Evolutionary conservation across 2,888 invertebrate species (phyloP).

Genomic region (Pseudoips prasinana): DNA sequence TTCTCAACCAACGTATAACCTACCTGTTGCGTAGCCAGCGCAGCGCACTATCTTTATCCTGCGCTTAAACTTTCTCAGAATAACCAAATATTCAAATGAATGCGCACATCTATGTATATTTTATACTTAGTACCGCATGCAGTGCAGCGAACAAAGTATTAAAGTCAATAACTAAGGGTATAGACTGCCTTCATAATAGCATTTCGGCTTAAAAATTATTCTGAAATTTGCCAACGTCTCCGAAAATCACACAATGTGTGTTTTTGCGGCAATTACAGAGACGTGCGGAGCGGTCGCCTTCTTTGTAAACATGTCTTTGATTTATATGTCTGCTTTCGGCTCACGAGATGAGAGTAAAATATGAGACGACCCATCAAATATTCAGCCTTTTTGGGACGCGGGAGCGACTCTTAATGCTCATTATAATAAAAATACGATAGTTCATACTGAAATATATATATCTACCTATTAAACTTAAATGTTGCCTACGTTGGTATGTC

Average conservation of each 20-base stretch:
- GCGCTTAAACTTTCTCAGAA: conserved; percentile 22
- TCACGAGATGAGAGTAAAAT: conserved; percentile 68
- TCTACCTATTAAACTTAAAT: conserved; percentile 29
- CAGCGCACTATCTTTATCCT: conserved; percentile 41
- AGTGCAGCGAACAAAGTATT: not conserved
- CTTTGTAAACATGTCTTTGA: conserved; percentile 72
- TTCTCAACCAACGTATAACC: conserved; percentile 49
- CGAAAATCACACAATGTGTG: conserved; percentile 71
- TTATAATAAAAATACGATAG: conserved; percentile 79
- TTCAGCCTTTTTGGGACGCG: conserved; percentile 68
- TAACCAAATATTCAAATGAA: conserved; percentile 19
- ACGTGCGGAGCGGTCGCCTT: conserved; percentile 70
- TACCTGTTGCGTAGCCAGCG: conserved; percentile 38
- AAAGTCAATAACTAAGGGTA: not conserved
- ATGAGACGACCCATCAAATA: conserved; percentile 74
- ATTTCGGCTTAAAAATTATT: conserved; percentile 50
- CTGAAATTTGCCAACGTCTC: conserved; percentile 75
- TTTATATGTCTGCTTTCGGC: conserved; percentile 71
- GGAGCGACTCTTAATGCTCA: conserved; percentile 67
- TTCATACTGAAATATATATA: conserved; percentile 62
- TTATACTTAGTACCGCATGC: too few species aligned
- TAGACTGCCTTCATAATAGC: conserved; percentile 16
- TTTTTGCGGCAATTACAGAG: conserved; percentile 77
- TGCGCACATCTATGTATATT: conserved; percentile 4
- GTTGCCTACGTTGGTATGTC: conserved; percentile 45